phyloP scores from a whole-genome alignment of 2,888 invertebrate genomes.

The Fabriciana adippe region DNA sequence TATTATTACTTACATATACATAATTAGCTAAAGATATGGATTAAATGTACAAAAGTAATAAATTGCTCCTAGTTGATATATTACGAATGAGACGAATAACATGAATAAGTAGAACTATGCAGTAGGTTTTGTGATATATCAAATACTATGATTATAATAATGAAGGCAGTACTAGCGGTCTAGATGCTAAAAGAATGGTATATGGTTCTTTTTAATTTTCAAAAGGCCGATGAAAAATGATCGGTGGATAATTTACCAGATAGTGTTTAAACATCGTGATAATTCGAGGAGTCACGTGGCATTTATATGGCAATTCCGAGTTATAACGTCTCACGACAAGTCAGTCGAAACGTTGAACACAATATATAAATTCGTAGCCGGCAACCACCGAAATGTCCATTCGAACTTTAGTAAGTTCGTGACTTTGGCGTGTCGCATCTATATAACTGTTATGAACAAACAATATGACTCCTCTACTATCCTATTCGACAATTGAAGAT shows the following conservation, averaged over 20 bases:
- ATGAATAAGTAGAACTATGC: not conserved
- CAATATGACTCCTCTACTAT: conserved; percentile 10
- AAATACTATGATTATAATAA: conserved; percentile 11
- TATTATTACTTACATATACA: conserved; percentile 41
- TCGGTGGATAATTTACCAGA: conserved; percentile 24
- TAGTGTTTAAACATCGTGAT: conserved; percentile 3
- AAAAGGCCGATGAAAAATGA: conserved; percentile 22
- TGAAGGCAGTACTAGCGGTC: conserved; percentile 23
- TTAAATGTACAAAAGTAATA: conserved; percentile 48
- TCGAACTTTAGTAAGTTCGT: conserved; percentile 14
- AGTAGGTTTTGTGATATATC: conserved; percentile 1
- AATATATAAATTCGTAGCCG: conserved; percentile 14
- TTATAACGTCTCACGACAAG: not conserved
- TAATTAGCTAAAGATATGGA: conserved; percentile 41
- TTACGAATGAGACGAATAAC: conserved; percentile 17
- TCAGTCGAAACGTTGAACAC: conserved; percentile 11
- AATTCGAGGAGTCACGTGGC: conserved; percentile 12
- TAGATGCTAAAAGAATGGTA: conserved; percentile 17
- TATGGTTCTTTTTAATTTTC: conserved; percentile 1
- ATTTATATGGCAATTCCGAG: not conserved
- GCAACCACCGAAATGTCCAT: conserved; percentile 7
- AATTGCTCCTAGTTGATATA: conserved; percentile 42
- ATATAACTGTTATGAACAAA: conserved; percentile 43
- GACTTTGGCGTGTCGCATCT: conserved; percentile 32
- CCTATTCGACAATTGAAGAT: too few relatives aligned